Base-by-base conservation (phyloP, 2,797 vertebrate species). In the Halcyon leucocephala region DNA sequence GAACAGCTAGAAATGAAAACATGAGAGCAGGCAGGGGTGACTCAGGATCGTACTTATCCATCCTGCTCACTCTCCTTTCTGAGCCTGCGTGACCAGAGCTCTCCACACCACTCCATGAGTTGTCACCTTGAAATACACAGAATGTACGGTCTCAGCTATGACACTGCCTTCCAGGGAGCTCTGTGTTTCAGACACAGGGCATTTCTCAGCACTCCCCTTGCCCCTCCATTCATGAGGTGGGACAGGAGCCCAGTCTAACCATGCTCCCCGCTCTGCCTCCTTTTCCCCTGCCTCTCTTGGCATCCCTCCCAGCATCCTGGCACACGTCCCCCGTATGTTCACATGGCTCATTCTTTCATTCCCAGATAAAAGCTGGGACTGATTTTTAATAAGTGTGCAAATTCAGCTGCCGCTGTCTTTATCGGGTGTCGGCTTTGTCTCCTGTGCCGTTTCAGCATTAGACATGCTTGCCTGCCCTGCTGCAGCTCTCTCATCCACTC, bases 391-490 rank as follows among this genome's bases (percentile, higher is more conserved):
- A 42, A n/a, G 17, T 8, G 37, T 85, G 73, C 58, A 70, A 66
- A 87, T 70, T 55, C 82, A 51, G 9, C 69, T 1, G 10, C 52
- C 1, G 4, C 64, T 12, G 51, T 20, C 77, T 33, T 51, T 77
- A 72, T 72, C 12, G 3, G 66, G 60, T 58, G 64, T 9, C 0
- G 12, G 58, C 77, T 71, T 91, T 86, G 82, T 83, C 73, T 64
- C 77, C n/a, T 17, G 28, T 2, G 14, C 85, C 39, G 60, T 33
- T 64, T 31, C 28, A 20, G 65, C 82, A 61, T 89, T 81, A 83
- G 84, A 64, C 78, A 69, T 18, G 65, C 89, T 76, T 67, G 89
- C 82, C 46, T 93, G 77, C 82, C 54, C 82, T 51, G 48, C 77
- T 22, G 57, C 77, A 62, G 72, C 52, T 10, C 66, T 24, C 81